phyloP scores from a whole-genome alignment of 1,140 invertebrate species.

The Elymnias hypermnestra region DNA sequence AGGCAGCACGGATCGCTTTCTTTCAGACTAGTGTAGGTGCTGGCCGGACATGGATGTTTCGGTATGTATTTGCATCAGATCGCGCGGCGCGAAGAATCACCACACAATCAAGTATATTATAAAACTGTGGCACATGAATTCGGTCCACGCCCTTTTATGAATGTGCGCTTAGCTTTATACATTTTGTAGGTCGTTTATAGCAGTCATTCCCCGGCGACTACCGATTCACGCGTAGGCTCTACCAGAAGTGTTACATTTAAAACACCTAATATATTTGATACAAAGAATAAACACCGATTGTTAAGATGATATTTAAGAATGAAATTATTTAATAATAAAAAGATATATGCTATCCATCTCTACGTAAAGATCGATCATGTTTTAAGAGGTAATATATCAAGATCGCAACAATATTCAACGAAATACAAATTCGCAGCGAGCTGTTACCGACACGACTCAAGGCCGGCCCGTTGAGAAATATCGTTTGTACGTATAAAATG shows the following conservation, averaged over 20 bases:
- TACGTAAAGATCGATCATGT: constrained; percentile 15
- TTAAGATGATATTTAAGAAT: no score
- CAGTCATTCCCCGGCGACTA: constrained; percentile 29
- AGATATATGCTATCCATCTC: constrained; percentile 18
- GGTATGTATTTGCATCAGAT: no score
- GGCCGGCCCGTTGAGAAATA: constrained; percentile 46
- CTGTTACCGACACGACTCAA: constrained; percentile 35
- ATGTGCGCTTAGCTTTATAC: constrained; percentile 5
- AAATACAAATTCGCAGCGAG: background rate
- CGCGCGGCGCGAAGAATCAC: no score
- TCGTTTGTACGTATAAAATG: constrained; percentile 41
- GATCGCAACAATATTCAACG: background rate
- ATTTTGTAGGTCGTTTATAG: constrained; percentile 49
- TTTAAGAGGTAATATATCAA: background rate
- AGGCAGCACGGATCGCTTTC: no score
- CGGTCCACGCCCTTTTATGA: background rate
- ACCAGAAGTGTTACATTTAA: constrained; percentile 8
- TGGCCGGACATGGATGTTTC: no score
- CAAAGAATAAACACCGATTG: no score
- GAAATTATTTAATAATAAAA: no score
- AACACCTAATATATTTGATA: no score
- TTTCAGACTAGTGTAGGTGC: no score
- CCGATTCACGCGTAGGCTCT: constrained; percentile 23
- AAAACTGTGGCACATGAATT: no score
- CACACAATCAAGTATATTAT: no score